Conservation (phyloP, 2,113 vertebrate genomes). For the Ranitomeya variabilis region DNA sequence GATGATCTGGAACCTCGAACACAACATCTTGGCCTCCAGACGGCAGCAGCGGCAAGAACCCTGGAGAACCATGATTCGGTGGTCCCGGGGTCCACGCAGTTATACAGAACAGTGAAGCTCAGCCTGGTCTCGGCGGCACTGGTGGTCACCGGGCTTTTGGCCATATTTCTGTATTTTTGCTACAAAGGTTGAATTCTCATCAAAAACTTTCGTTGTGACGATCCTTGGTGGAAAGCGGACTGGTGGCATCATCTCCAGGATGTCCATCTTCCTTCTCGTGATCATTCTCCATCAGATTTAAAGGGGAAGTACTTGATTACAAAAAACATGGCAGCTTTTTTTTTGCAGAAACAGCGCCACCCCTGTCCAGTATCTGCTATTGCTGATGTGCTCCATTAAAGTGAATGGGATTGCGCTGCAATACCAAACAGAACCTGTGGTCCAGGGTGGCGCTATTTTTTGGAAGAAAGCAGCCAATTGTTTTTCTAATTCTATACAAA, state of each 20-base stretch:
- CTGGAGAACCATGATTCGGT: background rate
- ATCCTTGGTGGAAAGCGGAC: background rate
- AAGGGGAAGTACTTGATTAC: background rate
- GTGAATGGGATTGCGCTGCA: background rate
- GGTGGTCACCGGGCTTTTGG: background rate
- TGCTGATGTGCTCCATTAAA: background rate
- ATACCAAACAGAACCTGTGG: background rate
- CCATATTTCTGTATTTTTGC: background rate
- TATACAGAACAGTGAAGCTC: background rate
- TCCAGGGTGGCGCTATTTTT: background rate
- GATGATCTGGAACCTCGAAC: no score
- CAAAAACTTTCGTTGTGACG: background rate
- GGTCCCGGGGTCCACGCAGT: background rate
- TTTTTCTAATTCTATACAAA: background rate
- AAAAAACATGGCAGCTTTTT: background rate
- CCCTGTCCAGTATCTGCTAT: background rate
- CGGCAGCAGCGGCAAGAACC: no score
- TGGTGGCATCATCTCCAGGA: background rate
- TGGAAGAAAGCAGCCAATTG: background rate
- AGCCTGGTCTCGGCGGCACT: slow-evolving; percentile 14
- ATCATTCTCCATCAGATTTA: background rate
- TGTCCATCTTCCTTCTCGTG: background rate
- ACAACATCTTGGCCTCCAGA: no score
- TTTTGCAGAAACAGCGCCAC: background rate
- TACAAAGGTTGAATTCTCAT: background rate